Evolutionary conservation across 2,888 invertebrate genomes (phyloP), one percentile per base, ranked within the genome.

Genomic region (Willowsia nigromaculata): DNA sequence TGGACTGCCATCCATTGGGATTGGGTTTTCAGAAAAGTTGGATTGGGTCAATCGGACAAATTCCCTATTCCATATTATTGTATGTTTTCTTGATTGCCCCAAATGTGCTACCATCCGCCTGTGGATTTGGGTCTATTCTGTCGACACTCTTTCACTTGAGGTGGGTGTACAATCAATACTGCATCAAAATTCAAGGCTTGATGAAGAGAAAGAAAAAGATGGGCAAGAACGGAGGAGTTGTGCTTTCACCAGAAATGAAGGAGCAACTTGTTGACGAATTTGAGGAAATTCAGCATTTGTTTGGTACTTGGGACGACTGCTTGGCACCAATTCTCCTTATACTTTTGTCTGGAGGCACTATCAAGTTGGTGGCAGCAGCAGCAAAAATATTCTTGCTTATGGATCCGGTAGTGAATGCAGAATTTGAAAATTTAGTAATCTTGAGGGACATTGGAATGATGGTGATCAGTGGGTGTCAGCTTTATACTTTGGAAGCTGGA

Each of bases 251-350:
- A 15, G 22, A 43, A 40, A 43, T 71, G 43, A 71, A 71, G 15
- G 25, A 25, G 13, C 6, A 43, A 11, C 37, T 86, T 11, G 86
- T 86, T 1, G 15, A 68, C 0, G 68, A 86, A 68, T 86, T 86
- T 71, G 80, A 86, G 33, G 68, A 86, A 22, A 80, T 86, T 53
- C 86, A 86, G 27, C 40, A 68, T 1, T 2, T 86, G 40, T 80
- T 80, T 68, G 27, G 27, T 0, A 15, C 53, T 7, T 86, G 37
- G n/a, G 86, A 86, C 15, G n/a, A 25, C 5, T 56, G 65, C 18
- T 15, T 86, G 5, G 40, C 25, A 5, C 80, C 80, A 18, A 71
- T 86, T n/a, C n/a, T 86, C 0, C 30, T 86, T 9, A 40, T 86
- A 1, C 68, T 80, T 18, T 4, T 86, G 22, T 13, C 37, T 0